Evolutionary conservation across 30 jellyfish, hydroid and myxozoan species (phyloP).

Genomic region (Mastigias papua): DNA sequence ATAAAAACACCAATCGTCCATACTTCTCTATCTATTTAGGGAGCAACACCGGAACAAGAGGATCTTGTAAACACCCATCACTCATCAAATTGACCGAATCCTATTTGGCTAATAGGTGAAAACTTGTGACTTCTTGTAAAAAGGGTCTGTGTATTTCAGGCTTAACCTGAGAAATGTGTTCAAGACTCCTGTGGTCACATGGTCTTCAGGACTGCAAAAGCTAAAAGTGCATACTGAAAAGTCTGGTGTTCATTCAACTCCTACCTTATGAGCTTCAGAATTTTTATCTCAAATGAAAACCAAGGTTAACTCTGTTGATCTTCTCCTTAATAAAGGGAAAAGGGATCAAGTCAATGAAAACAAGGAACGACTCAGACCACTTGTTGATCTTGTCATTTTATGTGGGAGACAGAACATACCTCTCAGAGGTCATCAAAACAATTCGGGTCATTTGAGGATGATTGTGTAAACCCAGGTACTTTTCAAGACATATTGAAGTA

Average conservation of each 20-base stretch:
- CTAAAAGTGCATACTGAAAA: conserved; percentile 21
- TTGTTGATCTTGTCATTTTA: conserved; percentile 55
- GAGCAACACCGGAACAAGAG: too few relatives aligned
- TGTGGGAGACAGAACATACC: too few relatives aligned
- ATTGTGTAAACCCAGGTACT: neutral
- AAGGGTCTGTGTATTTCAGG: too few relatives aligned
- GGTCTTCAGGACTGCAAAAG: conserved; percentile 23
- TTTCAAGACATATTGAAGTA: conserved; percentile 17
- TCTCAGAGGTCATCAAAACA: conserved; percentile 41
- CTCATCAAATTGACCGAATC: too few relatives aligned
- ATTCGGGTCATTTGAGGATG: neutral
- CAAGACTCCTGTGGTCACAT: conserved; percentile 17
- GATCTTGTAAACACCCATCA: too few relatives aligned
- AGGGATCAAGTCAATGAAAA: conserved; percentile 10
- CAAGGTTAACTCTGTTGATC: neutral
- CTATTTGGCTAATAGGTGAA: too few relatives aligned
- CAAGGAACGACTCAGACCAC: conserved; percentile 21
- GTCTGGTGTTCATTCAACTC: conserved; percentile 22
- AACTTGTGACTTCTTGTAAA: too few relatives aligned
- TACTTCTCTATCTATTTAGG: too few relatives aligned
- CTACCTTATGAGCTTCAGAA: neutral
- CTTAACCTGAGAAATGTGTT: conserved; percentile 25
- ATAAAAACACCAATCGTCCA: too few relatives aligned
- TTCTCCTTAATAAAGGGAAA: neutral
- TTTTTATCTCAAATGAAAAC: conserved; percentile 3